Conservation (phyloP, 1,140 invertebrate species). For the Drosophila insularis region DNA sequence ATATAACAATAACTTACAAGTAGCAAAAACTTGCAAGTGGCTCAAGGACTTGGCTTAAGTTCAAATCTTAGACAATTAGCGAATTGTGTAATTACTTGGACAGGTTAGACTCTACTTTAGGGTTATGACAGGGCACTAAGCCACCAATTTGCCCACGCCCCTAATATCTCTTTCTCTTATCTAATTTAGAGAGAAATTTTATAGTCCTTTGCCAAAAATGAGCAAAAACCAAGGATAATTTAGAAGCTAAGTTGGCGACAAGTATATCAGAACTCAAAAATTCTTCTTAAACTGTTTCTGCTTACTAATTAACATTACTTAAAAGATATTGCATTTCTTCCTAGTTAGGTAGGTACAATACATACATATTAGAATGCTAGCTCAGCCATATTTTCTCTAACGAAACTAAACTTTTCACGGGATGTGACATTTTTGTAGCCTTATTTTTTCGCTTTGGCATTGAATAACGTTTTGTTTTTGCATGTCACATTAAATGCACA, state of each 20-base stretch:
- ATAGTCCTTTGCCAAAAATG: neutral
- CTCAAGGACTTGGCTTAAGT: conserved; percentile 41
- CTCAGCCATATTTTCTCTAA: too few species aligned
- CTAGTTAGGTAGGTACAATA: too few species aligned
- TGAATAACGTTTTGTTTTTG: conserved; percentile 66
- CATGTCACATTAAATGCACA: conserved; percentile 69
- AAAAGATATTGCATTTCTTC: too few species aligned
- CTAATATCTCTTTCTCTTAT: neutral
- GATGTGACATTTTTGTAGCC: conserved; percentile 66
- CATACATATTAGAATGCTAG: too few species aligned
- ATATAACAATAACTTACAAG: conserved; percentile 42
- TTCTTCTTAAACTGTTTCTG: too few species aligned
- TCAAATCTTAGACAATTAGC: conserved; percentile 40
- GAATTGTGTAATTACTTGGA: conserved; percentile 48
- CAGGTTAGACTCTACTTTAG: conserved; percentile 12
- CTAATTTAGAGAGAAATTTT: neutral
- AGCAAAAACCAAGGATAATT: neutral
- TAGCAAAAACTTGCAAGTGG: conserved; percentile 37
- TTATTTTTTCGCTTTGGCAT: conserved; percentile 48
- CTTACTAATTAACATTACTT: too few species aligned
- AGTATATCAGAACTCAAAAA: too few species aligned
- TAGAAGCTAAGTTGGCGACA: too few species aligned
- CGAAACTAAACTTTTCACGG: neutral
- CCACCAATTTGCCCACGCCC: neutral
- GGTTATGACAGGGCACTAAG: neutral